Conservation (phyloP, 2,797 vertebrate species). For the Arctocebus calabarensis region DNA sequence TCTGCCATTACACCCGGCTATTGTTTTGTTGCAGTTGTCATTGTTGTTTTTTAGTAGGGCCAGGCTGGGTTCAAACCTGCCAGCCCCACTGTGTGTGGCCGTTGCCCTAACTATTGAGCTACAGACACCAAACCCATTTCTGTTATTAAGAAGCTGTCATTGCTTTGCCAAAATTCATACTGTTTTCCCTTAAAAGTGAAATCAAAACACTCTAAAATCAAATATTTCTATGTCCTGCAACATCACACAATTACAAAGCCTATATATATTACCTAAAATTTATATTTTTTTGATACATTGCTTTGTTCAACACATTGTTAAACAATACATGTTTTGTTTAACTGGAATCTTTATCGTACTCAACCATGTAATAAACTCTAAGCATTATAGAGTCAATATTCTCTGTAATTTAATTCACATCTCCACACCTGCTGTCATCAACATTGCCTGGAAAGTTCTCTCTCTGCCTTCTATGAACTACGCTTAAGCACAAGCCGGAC, state of each 20-base stretch:
- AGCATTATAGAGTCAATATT: neutral
- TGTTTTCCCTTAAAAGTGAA: slow-evolving; percentile 61
- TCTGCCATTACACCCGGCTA: no score
- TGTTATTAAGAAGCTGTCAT: slow-evolving; percentile 62
- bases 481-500: neutral
- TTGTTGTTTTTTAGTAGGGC: no score
- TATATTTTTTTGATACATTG: neutral
- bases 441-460: neutral
- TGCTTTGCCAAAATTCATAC: slow-evolving; percentile 67
- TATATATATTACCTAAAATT: slow-evolving; percentile 21
- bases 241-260: slow-evolving; percentile 1
- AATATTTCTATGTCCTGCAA: slow-evolving; percentile 53
- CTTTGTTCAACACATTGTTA: neutral
- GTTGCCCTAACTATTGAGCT: no score
- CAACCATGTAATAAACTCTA: neutral
- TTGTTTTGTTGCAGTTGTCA: no score
- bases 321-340: neutral
- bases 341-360: neutral
- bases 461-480: neutral
- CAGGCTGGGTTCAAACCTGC: no score
- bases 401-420: neutral
- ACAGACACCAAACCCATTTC: no score
- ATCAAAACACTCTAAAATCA: slow-evolving; percentile 71
- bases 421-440: neutral
- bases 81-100: no score